Conservation (phyloP, 2,113 vertebrate species). For the Micronycteris hirsuta region DNA sequence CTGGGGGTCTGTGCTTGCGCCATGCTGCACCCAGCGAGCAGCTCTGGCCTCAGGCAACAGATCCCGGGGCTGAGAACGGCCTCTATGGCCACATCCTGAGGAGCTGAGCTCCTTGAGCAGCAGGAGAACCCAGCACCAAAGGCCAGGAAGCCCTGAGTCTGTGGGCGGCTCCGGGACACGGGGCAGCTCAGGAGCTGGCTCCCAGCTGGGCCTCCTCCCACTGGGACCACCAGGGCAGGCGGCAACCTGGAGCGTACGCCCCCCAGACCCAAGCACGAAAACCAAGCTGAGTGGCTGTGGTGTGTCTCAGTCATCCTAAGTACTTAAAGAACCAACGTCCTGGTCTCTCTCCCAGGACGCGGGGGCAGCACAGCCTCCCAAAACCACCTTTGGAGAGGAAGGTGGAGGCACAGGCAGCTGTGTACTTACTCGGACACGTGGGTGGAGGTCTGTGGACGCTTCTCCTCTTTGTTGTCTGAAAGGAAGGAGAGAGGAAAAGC, state of each 20-base stretch:
- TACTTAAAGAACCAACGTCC: background rate
- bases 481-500: slow-evolving; percentile 21
- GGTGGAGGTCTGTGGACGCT: slow-evolving; percentile 82
- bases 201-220: fast-evolving
- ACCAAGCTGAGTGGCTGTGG: fast-evolving
- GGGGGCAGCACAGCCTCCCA: background rate
- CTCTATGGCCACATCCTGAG: too few species aligned
- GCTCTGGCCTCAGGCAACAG: too few species aligned
- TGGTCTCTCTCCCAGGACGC: background rate
- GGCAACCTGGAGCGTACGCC: fast-evolving
- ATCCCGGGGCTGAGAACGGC: too few species aligned
- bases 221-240: fast-evolving
- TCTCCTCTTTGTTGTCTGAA: slow-evolving; percentile 85
- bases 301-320: fast-evolving
- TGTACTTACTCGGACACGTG: slow-evolving; percentile 87
- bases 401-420: fast-evolving
- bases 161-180: too few species aligned
- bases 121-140: too few species aligned
- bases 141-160: too few species aligned
- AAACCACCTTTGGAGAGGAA: background rate
- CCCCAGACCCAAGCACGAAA: background rate
- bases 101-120: too few species aligned
- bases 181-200: background rate
- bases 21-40: too few species aligned
- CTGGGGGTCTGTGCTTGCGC: too few species aligned